Conservation (phyloP, 2,888 invertebrate genomes). For the Esperia sulphurella region DNA sequence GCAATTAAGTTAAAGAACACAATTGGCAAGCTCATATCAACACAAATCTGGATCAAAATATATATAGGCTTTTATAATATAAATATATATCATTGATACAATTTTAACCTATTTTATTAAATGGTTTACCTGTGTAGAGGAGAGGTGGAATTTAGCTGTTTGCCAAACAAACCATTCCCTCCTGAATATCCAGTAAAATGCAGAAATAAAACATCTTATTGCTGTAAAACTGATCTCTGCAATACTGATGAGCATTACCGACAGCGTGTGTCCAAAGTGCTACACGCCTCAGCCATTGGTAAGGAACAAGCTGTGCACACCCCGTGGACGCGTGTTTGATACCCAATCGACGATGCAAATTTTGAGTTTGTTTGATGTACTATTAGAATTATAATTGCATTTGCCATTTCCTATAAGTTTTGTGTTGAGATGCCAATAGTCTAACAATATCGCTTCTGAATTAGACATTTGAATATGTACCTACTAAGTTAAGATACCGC, state of each 20-base stretch:
- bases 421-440: slow-evolving; percentile 75
- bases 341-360: slow-evolving; percentile 56
- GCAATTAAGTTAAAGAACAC: slow-evolving; percentile 9
- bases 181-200: slow-evolving; percentile 70
- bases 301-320: slow-evolving; percentile 36
- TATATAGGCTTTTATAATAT: too few relatives aligned
- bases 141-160: slow-evolving; percentile 78
- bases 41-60: slow-evolving; percentile 36
- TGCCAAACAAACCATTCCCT: slow-evolving; percentile 76
- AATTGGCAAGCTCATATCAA: slow-evolving; percentile 64
- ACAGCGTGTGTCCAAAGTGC: slow-evolving; percentile 50
- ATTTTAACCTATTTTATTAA: slow-evolving; percentile 55
- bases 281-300: slow-evolving; percentile 52
- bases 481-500: slow-evolving; percentile 56
- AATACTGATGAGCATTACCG: slow-evolving; percentile 59
- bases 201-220: slow-evolving; percentile 58
- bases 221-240: slow-evolving; percentile 70
- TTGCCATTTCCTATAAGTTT: slow-evolving; percentile 62
- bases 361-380: slow-evolving; percentile 73
- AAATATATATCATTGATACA: slow-evolving; percentile 21
- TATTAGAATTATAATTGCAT: slow-evolving; percentile 68
- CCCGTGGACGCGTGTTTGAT: slow-evolving; percentile 56
- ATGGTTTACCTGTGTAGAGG: slow-evolving; percentile 63
- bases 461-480: slow-evolving; percentile 70
- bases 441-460: slow-evolving; percentile 74